Conservation (phyloP, 2,113 vertebrate species). For the Tursiops truncatus region DNA sequence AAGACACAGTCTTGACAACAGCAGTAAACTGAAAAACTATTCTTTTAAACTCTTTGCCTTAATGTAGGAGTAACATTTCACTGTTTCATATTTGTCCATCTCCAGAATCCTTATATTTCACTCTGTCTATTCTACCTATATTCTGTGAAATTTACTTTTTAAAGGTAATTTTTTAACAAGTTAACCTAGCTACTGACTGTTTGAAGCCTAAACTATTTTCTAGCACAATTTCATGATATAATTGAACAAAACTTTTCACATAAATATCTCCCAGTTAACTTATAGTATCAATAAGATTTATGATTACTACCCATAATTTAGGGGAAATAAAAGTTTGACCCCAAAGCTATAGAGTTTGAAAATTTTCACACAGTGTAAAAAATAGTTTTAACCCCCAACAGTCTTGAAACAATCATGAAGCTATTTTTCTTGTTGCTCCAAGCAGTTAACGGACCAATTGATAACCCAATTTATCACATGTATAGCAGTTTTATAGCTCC, state of each 20-base stretch:
- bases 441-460: background rate
- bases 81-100: background rate
- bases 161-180: background rate
- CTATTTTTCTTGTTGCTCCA: background rate
- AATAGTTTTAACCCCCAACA: background rate
- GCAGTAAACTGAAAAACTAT: background rate
- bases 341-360: background rate
- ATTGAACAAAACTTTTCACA: background rate
- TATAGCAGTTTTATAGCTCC: background rate
- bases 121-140: background rate
- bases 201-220: background rate
- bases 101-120: background rate
- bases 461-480: background rate
- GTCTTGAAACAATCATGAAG: background rate
- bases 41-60: background rate
- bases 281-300: background rate
- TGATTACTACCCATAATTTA: background rate
- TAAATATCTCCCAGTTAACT: background rate
- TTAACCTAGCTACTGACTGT: background rate
- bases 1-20: background rate
- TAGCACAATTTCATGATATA: background rate
- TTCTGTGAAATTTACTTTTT: background rate
- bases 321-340: background rate
- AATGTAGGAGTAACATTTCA: background rate
- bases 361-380: background rate